Evolutionary conservation across 2,888 invertebrate genomes (phyloP), one percentile per base, ranked within the genome.

Genomic region (Alentia gelatinosa): DNA sequence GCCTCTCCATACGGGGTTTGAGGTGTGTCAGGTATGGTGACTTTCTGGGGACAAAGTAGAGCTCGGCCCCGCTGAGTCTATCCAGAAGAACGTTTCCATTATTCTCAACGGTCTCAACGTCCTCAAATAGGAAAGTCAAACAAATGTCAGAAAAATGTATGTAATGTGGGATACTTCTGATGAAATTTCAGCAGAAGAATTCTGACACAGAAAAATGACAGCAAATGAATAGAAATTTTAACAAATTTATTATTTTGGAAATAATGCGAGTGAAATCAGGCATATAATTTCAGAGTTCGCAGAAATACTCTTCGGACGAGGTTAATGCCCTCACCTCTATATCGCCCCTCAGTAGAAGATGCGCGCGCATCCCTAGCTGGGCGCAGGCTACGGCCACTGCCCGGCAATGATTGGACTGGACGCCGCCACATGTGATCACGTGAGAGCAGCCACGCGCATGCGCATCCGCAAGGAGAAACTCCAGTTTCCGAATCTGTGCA

Each of bases 381-480:
- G 93, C 90, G 1, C 94, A 94, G 33, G 94, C 93, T 0, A 94
- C 93, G 12, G 95, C 94, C 19, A 94, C 94, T 7, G 95, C 94
- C 88, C 95, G 79, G 89, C 95, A 95, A 92, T 95, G 95, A 92
- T 95, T 95, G 89, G 95, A 95, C 92, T 95, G 95, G 23, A 95
- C 42, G 1, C 94, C 94, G 1, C 95, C 95, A 92, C 94, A 94
- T 0, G 95, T 95, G 19, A 95, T 94, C 89, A 95, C 94, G 92
- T 95, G 95, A 68, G 93, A 91, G 92, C 94, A 95, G 1, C 93
- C 92, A 68, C 92, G 91, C 0, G 92, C 84, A 15, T 95, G 5
- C 5, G 95, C 95, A 91, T 95, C 95, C 33, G 95, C 95, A 91
- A 95, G 92, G 23, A 95, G 90, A 92, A 95, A 95, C 91, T 95